Evolutionary conservation across 1,140 invertebrate species (phyloP), one percentile per base, ranked within the genome.

Genomic region (Drosophila nigrodunni): DNA sequence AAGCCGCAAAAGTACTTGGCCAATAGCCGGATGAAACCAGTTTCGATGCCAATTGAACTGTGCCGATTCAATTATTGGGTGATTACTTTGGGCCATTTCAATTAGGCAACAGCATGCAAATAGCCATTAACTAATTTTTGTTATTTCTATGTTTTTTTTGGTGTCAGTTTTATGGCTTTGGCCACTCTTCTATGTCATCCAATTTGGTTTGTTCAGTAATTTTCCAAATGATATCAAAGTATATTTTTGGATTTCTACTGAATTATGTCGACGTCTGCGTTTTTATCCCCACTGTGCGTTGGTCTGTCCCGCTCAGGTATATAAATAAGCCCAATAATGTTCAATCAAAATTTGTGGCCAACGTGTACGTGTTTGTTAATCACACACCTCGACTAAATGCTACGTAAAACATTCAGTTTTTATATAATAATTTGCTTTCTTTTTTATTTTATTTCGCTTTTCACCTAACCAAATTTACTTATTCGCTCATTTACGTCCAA

Each of bases 401-500:
- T 55, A 37, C 72, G 66, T 74, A 70, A 35, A 70, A 70, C 39
- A 64, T 71, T 71, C 46, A 54, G 35, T 43, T 58, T 81, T 81
- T 75, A 85, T 74, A 85, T 80, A 80, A 80, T 58, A 85, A 30
- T 30, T 30, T 71, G 37, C 73, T 78, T 78, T 72, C 64, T 25
- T 18, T 43, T 11, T 41, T 15, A 34, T 35, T 30, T 30, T 30
- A 30, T 30, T 30, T 30, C 3, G 18, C 18, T 21, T 21, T 21
- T 21, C 18, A 15, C 18, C 18, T 47, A 55, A 43, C 49, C 13
- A n/a, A 43, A 7, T 47, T 60, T 66, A 41, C 46, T 34, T 64
- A 71, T 64, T 30, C 6, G 49, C 64, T 59, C 66, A 86, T 82
- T 87, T 80, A 78, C 82, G 75, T 87, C 67, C 74, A 71, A 82